Evolutionary conservation across 92 coral and sea anemone species (phyloP).

Genomic region (Bergia sp.): DNA sequence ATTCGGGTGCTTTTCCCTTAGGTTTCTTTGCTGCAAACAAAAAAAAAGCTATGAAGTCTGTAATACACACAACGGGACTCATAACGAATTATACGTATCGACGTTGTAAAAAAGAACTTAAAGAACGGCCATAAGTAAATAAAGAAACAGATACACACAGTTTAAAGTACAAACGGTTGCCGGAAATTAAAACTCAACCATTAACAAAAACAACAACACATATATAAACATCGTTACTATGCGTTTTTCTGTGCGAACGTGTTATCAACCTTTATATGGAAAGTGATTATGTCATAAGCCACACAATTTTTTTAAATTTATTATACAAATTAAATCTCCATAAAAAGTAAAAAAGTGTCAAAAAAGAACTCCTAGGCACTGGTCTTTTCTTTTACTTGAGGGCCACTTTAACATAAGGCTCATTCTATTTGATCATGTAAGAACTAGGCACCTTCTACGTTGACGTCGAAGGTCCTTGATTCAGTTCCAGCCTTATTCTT

Average conservation of each 20-base stretch:
- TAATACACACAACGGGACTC: neutral
- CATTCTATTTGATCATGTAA: neutral
- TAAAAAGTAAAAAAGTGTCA: neutral
- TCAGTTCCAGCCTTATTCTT: conserved; percentile 80
- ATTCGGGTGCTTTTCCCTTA: conserved; percentile 84
- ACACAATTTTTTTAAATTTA: no score
- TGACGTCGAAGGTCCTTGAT: conserved; percentile 77
- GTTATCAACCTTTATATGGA: no score
- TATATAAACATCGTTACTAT: no score
- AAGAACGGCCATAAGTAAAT: no score
- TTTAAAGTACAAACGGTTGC: no score
- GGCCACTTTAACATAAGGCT: neutral
- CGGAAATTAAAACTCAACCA: no score
- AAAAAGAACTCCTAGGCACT: neutral
- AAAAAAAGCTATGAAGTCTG: neutral
- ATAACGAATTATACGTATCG: neutral
- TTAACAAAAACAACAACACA: no score
- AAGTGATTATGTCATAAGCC: no score
- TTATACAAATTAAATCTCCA: no score
- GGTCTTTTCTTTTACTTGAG: neutral
- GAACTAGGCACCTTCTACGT: conserved; percentile 78
- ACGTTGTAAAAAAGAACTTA: neutral
- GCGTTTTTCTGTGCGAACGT: no score
- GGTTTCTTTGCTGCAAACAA: conserved; percentile 67
- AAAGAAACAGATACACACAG: no score